These are phyloP conservation scores for Campoplex capitator DNA, from an alignment of 2,888 invertebrate species.

Conservation along the genomic window DNA sequence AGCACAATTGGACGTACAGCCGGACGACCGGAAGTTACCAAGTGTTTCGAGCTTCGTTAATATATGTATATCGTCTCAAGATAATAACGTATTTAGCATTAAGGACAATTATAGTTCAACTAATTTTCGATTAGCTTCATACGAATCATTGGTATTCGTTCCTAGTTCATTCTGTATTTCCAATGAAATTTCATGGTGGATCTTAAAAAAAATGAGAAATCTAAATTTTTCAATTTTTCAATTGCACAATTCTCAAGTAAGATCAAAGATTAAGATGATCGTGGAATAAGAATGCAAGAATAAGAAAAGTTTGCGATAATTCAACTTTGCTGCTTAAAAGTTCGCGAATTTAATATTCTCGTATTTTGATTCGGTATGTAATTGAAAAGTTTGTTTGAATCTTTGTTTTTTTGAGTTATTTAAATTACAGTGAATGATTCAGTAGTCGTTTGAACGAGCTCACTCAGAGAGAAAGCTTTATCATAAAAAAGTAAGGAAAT, in stretches of 20 bases:
- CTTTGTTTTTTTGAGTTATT: background rate
- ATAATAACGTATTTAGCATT: conserved; percentile 22
- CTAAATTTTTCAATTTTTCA: background rate
- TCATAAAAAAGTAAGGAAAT: background rate
- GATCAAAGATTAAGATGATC: background rate
- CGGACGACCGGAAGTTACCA: conserved; percentile 59
- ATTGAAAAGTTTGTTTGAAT: background rate
- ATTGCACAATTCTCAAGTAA: background rate
- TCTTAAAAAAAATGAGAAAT: background rate
- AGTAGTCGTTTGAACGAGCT: background rate
- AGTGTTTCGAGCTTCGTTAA: conserved; percentile 37
- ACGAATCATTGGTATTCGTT: background rate
- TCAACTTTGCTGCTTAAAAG: background rate
- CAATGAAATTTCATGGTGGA: background rate
- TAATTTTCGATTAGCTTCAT: background rate
- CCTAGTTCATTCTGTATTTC: background rate
- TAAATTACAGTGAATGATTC: background rate
- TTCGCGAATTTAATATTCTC: background rate
- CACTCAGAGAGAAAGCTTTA: background rate
- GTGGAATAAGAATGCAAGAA: too few relatives aligned
- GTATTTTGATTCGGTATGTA: background rate
- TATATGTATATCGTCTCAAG: conserved; percentile 35
- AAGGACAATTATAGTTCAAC: background rate
- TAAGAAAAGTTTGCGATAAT: background rate
- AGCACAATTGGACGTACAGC: conserved; percentile 51